Base-by-base conservation (phyloP, 2,113 vertebrate genomes). In the Galeopterus variegatus region DNA sequence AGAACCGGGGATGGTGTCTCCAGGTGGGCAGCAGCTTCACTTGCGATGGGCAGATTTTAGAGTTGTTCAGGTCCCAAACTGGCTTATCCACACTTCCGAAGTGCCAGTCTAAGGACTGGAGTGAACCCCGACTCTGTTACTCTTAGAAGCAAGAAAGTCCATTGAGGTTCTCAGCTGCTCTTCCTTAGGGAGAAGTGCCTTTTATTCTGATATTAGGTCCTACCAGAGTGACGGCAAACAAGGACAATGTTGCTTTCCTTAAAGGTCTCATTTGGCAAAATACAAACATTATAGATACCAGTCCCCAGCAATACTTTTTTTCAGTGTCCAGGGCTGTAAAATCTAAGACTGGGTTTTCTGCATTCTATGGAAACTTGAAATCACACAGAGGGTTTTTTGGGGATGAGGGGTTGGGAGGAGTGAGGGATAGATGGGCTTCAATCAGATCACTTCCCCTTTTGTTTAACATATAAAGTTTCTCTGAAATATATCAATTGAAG, bases 1-100 rank as follows among this genome's bases (percentile, higher is more conserved):
- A 73, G 50, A 87, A 48, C 8, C 6, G 15, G 33, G 7, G 0
- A 33, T 26, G 4, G 21, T 33, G 48, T 23, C 48, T 65, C 11
- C 21, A 10, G 50, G 19, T 8, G 4, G 36, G 21, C 15, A 11
- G 9, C 19, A 17, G 31, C 11, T 24, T 65, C 60, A 11, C 36
- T 45, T 36, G 15, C 19, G 56, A 6, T 13, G 14, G 80, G 52
- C 0, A 0, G 1, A 3, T 13, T 24, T 21, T 48, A 41, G 65
- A 82, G 67, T 52, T 81, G 10, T 52, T 67, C 41, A 69, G 56
- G 8, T 15, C 24, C 26, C n/a, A 67, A n/a, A 18, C 12, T 33
- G 54, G 23, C 48, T 77, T 45, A 56, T 10, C 13, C 11, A 24
- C 0, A 0, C 41, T 48, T 60, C 14, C 7, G 11, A 88, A 31